Percentiles rank a stretch among this genome's conserved stretches.
Evolutionary conservation across 2,113 vertebrate species (phyloP).

Genomic region (Kryptolebias marmoratus): DNA sequence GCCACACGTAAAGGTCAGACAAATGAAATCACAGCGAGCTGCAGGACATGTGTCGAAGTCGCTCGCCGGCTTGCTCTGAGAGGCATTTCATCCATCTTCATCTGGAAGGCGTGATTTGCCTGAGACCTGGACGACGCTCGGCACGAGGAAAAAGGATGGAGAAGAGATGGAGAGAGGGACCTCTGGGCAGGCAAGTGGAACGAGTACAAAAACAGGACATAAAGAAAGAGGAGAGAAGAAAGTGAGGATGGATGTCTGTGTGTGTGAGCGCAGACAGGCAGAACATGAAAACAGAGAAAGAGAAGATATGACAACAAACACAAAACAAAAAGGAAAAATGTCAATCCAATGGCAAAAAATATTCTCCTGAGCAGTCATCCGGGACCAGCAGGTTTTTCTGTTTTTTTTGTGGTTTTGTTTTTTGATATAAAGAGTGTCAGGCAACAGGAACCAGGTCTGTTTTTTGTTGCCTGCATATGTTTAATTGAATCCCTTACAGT

Average conservation of each 20-base stretch:
- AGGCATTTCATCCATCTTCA: constrained; percentile 38
- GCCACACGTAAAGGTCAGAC: constrained; percentile 30
- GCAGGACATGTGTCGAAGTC: constrained; percentile 21
- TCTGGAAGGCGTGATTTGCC: constrained; percentile 19
- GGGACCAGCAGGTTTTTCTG: neutral
- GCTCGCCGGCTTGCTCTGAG: neutral
- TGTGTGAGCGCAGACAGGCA: constrained; percentile 5
- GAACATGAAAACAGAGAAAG: constrained; percentile 22
- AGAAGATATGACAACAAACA: neutral
- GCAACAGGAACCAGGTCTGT: too few relatives aligned
- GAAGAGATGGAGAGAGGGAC: neutral
- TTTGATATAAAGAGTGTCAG: too few relatives aligned
- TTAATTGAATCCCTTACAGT: too few relatives aligned
- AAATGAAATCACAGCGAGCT: constrained; percentile 21
- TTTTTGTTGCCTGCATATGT: too few relatives aligned
- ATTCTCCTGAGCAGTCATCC: neutral
- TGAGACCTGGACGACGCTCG: neutral
- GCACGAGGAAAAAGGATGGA: neutral
- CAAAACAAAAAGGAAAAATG: neutral
- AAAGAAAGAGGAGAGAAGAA: constrained; percentile 8
- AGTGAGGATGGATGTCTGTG: constrained; percentile 16
- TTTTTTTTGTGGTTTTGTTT: too few relatives aligned
- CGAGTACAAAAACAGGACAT: constrained; percentile 20
- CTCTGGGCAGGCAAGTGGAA: constrained; percentile 10
- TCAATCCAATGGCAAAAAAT: neutral